These are phyloP conservation scores for Trematomus loennbergii DNA, from an alignment of 2,113 vertebrate genomes.

Conservation along the genomic window DNA sequence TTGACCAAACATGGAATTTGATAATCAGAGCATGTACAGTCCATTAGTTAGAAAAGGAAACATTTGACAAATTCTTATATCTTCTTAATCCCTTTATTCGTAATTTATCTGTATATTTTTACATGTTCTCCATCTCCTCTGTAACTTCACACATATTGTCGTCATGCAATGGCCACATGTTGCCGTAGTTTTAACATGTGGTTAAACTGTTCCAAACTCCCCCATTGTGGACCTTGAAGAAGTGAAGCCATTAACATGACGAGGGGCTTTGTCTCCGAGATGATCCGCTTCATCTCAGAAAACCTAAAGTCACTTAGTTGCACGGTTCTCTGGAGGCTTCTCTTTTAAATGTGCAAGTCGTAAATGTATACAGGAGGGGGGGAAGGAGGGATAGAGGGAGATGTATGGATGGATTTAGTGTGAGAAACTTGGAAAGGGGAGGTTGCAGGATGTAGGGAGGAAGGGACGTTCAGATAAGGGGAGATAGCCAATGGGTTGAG, in stretches of 20 bases:
- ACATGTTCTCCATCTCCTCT: slow-evolving; percentile 2
- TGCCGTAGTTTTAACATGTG: slow-evolving; percentile 40
- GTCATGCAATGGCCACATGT: slow-evolving; percentile 36
- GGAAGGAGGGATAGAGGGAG: background rate
- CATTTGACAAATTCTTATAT: background rate
- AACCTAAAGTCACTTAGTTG: background rate
- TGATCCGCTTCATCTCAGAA: slow-evolving; percentile 24
- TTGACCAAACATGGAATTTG: background rate
- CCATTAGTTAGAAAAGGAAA: background rate
- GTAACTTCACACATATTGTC: slow-evolving; percentile 1
- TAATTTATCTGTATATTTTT: background rate
- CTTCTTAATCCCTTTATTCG: background rate
- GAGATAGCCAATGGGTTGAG: background rate
- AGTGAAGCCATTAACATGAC: slow-evolving; percentile 58
- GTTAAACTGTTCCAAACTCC: slow-evolving; percentile 30
- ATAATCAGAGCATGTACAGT: background rate
- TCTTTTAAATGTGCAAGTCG: slow-evolving; percentile 11
- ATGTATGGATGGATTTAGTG: slow-evolving; percentile 4
- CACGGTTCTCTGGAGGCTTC: slow-evolving; percentile 14
- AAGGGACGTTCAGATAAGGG: background rate
- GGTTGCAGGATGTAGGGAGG: background rate
- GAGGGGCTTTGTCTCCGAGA: slow-evolving; percentile 55
- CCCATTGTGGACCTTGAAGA: slow-evolving; percentile 30
- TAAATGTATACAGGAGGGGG: slow-evolving; percentile 1
- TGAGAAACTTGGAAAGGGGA: background rate